These are phyloP conservation scores for Octodon degus DNA, from an alignment of 2,113 vertebrate species.

Conservation along the genomic window DNA sequence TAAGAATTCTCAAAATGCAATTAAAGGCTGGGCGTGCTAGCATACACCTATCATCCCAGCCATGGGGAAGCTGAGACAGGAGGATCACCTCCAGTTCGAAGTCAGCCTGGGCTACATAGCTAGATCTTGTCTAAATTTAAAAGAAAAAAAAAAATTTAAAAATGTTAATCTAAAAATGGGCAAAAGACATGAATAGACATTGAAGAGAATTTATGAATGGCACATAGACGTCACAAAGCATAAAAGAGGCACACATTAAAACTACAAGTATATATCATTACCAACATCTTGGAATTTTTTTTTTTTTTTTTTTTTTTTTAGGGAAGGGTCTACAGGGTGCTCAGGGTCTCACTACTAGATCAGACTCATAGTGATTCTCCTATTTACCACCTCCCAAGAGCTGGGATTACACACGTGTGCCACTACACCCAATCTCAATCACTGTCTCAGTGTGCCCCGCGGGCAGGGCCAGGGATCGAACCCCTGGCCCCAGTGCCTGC, in stretches of 20 bases:
- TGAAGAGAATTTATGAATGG: background rate
- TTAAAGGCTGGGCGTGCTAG: background rate
- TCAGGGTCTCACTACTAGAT: too few species aligned
- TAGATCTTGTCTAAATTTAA: background rate
- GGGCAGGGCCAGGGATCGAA: too few species aligned
- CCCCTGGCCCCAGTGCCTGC: too few species aligned
- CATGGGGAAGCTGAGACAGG: background rate
- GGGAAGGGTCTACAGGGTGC: too few species aligned
- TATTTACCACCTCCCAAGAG: too few species aligned
- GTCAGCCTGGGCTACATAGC: background rate
- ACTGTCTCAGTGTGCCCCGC: too few species aligned
- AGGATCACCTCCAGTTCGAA: background rate
- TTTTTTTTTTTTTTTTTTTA: too few species aligned
- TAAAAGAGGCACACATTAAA: constrained; percentile 40
- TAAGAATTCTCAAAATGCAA: constrained; percentile 28
- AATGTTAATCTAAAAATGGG: constrained; percentile 43
- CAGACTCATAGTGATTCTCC: too few species aligned
- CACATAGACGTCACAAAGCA: background rate
- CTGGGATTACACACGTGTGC: too few species aligned
- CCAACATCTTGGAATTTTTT: background rate
- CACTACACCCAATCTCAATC: too few species aligned
- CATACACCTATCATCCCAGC: background rate
- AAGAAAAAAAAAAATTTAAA: background rate
- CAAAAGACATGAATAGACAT: background rate
- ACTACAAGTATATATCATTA: background rate